Evolutionary conservation across 2,888 invertebrate species (phyloP).

Genomic region (Tanypteryx hageni): DNA sequence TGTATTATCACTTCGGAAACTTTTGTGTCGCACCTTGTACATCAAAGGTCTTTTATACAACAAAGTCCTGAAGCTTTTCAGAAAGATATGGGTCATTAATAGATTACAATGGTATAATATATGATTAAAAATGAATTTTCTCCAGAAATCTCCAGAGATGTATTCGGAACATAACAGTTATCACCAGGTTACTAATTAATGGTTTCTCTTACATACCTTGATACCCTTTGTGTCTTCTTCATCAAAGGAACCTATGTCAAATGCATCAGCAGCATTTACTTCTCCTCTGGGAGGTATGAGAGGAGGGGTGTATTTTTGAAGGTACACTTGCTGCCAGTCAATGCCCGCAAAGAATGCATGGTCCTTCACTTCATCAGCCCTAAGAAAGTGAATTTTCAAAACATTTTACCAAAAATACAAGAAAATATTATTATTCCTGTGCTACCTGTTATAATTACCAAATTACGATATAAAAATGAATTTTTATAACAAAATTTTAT

Average conservation of each 20-base stretch:
- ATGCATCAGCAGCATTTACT: slow-evolving; percentile 99
- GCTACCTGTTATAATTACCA: slow-evolving; percentile 29
- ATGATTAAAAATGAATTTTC: not conserved
- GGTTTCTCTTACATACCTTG: slow-evolving; percentile 79
- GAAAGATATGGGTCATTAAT: too few species aligned
- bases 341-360: slow-evolving; percentile 98
- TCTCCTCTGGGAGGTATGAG: slow-evolving; percentile 98
- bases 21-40: too few species aligned
- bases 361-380: slow-evolving; percentile 97
- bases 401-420: not conserved
- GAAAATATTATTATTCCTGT: not conserved
- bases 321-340: slow-evolving; percentile 99
- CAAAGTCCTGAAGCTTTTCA: too few species aligned
- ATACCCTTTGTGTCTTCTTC: slow-evolving; percentile 99
- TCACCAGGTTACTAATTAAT: not conserved
- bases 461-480: not conserved
- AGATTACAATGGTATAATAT: too few species aligned
- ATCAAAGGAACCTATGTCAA: slow-evolving; percentile 99
- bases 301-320: slow-evolving; percentile 98
- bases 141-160: not conserved
- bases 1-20: too few species aligned
- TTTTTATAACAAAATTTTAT: too few species aligned
- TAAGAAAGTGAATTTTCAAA: slow-evolving; percentile 73
- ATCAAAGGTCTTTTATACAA: too few species aligned
- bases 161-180: not conserved